phyloP scores from a whole-genome alignment of 2,113 vertebrate genomes.

The Glaucomys volans region DNA sequence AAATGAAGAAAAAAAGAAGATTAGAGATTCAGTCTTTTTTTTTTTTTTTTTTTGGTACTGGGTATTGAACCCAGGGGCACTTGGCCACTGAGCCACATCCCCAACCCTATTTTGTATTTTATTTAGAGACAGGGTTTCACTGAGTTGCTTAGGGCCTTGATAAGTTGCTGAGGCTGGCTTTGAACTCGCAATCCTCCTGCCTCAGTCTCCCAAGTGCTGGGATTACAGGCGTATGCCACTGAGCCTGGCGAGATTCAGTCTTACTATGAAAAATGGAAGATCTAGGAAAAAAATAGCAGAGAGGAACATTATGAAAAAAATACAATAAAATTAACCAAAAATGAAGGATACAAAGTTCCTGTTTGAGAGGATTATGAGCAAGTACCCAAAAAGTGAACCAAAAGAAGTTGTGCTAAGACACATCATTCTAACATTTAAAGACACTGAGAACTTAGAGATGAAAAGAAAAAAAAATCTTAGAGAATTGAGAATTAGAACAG shows the following conservation, averaged over 20 bases:
- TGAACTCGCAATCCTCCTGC: too few species aligned
- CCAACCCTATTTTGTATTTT: too few species aligned
- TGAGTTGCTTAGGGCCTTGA: too few species aligned
- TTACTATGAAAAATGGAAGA: slow-evolving; percentile 33
- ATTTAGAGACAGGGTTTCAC: too few species aligned
- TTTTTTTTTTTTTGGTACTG: too few species aligned
- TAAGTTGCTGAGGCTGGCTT: too few species aligned
- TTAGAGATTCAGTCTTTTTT: slow-evolving; percentile 17
- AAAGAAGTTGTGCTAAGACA: background rate
- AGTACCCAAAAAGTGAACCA: background rate
- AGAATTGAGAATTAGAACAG: background rate
- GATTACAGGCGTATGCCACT: too few species aligned
- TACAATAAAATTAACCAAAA: background rate
- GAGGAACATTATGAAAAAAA: background rate
- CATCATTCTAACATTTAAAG: slow-evolving; percentile 17
- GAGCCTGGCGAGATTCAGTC: background rate
- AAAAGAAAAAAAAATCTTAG: background rate
- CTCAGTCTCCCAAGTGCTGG: too few species aligned
- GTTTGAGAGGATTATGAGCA: background rate
- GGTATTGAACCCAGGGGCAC: too few species aligned
- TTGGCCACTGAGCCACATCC: too few species aligned
- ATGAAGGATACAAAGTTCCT: background rate
- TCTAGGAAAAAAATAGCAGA: slow-evolving; percentile 33
- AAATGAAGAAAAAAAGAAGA: background rate
- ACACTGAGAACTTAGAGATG: background rate